Conservation (phyloP, 2,113 vertebrate species). For the Cinclus mexicanus region DNA sequence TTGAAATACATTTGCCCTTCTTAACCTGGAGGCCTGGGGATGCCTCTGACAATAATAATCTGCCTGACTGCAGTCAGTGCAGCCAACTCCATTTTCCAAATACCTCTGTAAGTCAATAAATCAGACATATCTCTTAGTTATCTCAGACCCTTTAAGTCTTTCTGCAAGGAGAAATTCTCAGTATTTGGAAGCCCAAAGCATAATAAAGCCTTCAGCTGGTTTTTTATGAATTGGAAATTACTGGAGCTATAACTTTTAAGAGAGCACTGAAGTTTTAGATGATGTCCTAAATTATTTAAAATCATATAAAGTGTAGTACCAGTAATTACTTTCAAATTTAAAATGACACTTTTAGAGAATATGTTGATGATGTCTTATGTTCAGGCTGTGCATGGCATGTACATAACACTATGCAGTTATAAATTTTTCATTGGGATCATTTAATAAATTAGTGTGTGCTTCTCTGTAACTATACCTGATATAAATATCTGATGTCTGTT, state of each 20-base stretch:
- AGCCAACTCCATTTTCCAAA: neutral
- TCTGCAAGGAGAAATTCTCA: neutral
- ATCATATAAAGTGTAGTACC: neutral
- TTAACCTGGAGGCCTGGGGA: neutral
- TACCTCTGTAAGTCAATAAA: neutral
- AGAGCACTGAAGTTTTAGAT: slow-evolving; percentile 1
- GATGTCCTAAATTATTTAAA: neutral
- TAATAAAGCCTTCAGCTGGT: neutral
- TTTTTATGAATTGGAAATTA: slow-evolving; percentile 3
- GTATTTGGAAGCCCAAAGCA: neutral
- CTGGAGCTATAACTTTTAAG: neutral
- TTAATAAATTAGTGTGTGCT: neutral
- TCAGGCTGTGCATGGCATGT: neutral
- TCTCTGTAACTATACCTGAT: neutral
- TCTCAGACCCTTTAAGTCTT: neutral
- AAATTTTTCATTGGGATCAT: neutral
- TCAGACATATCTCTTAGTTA: neutral
- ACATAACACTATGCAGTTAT: neutral
- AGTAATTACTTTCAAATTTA: slow-evolving; percentile 12
- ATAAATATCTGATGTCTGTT: neutral
- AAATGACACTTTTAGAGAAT: neutral
- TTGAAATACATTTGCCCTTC: neutral
- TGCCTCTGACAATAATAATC: neutral
- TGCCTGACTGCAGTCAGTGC: neutral
- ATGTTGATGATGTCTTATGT: neutral